Base-by-base conservation (phyloP, 2,113 vertebrate species). In the Nesogale talazaci region DNA sequence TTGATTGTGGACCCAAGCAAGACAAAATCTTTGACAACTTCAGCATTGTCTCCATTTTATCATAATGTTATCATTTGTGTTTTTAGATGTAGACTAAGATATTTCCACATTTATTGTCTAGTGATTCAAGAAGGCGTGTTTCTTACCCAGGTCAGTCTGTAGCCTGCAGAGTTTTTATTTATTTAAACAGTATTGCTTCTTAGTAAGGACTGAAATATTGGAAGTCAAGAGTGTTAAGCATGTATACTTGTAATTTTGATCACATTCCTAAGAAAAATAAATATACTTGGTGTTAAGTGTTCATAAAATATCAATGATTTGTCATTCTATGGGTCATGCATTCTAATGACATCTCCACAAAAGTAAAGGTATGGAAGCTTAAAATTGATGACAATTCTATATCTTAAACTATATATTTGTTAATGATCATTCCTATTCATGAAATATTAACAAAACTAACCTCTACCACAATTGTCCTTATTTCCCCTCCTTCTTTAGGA, bases 231-330 rank as follows among this genome's bases (percentile, higher is more conserved):
- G 83, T 4, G 3, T 56, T 82, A 52, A 56, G n/a, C 92, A 19
- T 79, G 2, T 61, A 29, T 2, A 7, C 31, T 82, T 77, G 9
- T 79, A 76, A 25, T 7, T 23, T 36, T 52, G 46, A 83, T 83
- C 83, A 72, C 1, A 52, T 77, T 38, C 27, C 56, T 69, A 92
- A 90, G 17, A 81, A 67, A 90, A 83, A 86, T 79, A 90, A 83
- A 86, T 79, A 46, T 17, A 72, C 20, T 63, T 67, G 22, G 77
- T 83, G 69, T 94, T 77, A 29, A 82, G 72, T 94, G 59, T 84
- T 65, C 23, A 69, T 82, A 5, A 78, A 57, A 88, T 89, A 86
- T 38, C 74, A 91, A 83, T 88, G 12, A 1, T 27, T 93, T n/a
- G n/a, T 36, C 12, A 22, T 10, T 80, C 29, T 61, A 81, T 31